Base-by-base conservation (phyloP, 2,797 vertebrate species). In the Furcifer pardalis region DNA sequence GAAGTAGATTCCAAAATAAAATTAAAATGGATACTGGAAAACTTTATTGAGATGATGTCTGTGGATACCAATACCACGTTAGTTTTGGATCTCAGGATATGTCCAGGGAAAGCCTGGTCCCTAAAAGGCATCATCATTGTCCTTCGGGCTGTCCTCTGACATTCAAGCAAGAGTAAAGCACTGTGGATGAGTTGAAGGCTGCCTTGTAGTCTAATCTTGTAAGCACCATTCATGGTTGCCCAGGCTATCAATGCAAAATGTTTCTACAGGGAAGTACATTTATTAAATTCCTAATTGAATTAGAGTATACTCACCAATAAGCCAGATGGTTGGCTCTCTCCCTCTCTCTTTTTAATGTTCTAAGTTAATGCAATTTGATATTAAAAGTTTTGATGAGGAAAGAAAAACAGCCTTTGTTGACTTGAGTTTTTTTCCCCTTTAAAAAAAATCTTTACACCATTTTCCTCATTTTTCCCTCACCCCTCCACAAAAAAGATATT, bases 271-370 rank as follows among this genome's bases (percentile, higher is more conserved):
- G 88, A 91, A 90, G 89, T 93, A 92, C 84, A 86, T 94, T 94
- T 91, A 93, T 95, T 94, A 94, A 93, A 92, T 87, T 89, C 91
- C 87, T 95, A 95, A 96, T 95, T 93, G 94, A 95, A 95, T 96
- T 95, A 96, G 90, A 92, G 87, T 93, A 88, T 89, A 91, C 87
- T 87, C 91, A 93, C 87, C 91, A 91, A 94, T 87, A 89, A 94
- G 90, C 91, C 93, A 91, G 91, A 91, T 88, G 69, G 88, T 93
- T 93, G 87, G 89, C 87, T 89, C 40, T 59, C 52, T 37, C n/a
- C 10, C 7, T 23, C 90, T 77, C 23, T n/a, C 23, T 46, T 77
- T 60, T 40, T 60, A 89, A 85, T 35, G 82, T 83, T 88, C 91
- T 87, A 86, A 90, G 90, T 91, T 88, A 76, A 90, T 52, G 91